Base-by-base conservation (phyloP, 2,888 invertebrate species). In the Kryphioiulus occultus region DNA sequence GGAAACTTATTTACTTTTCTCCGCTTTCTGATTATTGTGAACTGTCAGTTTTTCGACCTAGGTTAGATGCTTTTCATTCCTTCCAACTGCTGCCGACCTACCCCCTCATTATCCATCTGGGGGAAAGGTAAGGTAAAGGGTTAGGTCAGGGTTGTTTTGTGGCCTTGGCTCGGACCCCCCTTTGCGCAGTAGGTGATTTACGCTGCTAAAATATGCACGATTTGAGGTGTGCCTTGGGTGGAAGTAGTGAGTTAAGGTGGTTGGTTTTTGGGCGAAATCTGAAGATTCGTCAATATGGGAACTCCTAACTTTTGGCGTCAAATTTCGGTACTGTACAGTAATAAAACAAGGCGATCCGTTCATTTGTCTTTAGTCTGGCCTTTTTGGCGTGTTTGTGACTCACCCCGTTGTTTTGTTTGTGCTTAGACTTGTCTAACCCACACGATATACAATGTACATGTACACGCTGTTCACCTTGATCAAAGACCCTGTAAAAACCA, bases 111-210 rank as follows among this genome's bases (percentile, higher is more conserved):
- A 59, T 7, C 53, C 19, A 19, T n/a, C 26, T 26, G 3, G 10
- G 68, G 68, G 68, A 10, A 26, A 30, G 26, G 68, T 10, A 1
- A 68, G 9, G 68, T 15, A 68, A 59, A 26, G 68, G 68, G 26
- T 68, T 68, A 68, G 68, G 68, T 68, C 68, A 68, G n/a, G 68
- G 68, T n/a, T 68, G 68, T 22, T 68, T 68, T 26, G 10, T 68
- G 68, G n/a, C 68, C 68, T 68, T 68, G 68, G 26, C n/a, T 9
- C 10, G 26, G 15, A 68, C 68, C 26, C 26, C 68, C 68, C 26
- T 26, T 68, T 12, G 4, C 47, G 26, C n/a, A 26, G 10, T 9
- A 68, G 68, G 9, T n/a, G 68, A 47, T 47, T 3, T 26, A 47
- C 19, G 68, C 68, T 68, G 26, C 1, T 26, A 9, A 68, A 68